Conservation (phyloP, 2,888 invertebrate genomes). For the Ecdyonurus torrentis region DNA sequence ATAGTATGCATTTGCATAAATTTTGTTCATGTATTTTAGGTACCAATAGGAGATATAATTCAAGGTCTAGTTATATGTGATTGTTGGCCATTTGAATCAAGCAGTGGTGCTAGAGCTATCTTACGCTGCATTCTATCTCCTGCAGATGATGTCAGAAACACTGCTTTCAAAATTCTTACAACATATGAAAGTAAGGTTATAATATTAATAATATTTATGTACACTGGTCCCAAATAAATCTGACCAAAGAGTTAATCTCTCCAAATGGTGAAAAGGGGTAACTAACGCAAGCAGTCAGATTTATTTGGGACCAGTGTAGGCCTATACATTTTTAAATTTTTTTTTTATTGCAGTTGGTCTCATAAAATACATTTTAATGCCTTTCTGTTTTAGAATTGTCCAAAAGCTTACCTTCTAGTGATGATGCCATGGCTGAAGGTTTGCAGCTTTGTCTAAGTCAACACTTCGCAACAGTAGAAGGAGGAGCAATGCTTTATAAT, state of each 20-base stretch:
- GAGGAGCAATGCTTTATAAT: neutral
- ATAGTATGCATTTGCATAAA: too few species aligned
- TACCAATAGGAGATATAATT: neutral
- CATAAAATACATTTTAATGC: too few species aligned
- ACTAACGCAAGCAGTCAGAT: too few species aligned
- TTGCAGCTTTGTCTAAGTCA: neutral
- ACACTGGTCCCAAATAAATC: too few species aligned
- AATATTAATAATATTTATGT: too few species aligned
- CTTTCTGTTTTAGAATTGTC: too few species aligned
- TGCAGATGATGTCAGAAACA: slow-evolving; percentile 42
- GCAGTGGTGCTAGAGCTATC: slow-evolving; percentile 18
- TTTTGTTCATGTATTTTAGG: neutral
- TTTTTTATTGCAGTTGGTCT: too few species aligned
- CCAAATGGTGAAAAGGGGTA: too few species aligned
- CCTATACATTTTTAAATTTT: too few species aligned
- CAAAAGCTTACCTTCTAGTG: neutral
- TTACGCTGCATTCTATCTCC: slow-evolving; percentile 37
- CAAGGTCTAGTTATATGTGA: neutral
- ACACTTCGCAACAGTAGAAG: neutral
- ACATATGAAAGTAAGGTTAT: slow-evolving; percentile 24
- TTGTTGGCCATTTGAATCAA: neutral
- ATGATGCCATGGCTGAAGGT: neutral
- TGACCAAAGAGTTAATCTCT: too few species aligned
- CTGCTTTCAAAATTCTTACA: slow-evolving; percentile 32
- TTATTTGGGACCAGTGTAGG: too few species aligned